Evolutionary conservation across 2,888 invertebrate species (phyloP).

Genomic region (Stramonita haemastoma): DNA sequence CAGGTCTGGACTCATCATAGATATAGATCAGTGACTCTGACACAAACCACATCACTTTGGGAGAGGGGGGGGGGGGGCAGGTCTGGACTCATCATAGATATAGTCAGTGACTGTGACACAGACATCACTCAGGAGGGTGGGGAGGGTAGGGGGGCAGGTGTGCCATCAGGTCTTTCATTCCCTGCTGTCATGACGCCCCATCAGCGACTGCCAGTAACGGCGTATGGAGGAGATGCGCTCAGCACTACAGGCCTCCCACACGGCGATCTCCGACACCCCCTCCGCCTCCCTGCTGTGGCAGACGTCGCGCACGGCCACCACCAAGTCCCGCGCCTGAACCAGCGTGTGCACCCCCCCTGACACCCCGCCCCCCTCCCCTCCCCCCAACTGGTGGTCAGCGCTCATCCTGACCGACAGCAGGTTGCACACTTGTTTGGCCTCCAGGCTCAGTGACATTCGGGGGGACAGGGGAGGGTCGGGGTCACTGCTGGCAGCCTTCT

Average conservation of each 20-base stretch:
- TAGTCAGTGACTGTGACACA: no score
- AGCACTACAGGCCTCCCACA: conserved; percentile 34
- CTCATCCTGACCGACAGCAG: conserved; percentile 25
- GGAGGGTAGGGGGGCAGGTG: no score
- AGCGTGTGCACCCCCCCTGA: conserved; percentile 32
- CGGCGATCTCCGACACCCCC: conserved; percentile 17
- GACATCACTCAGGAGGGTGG: no score
- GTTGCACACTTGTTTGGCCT: conserved; percentile 26
- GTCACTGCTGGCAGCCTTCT: neutral
- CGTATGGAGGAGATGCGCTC: conserved; percentile 19
- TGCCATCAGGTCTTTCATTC: neutral
- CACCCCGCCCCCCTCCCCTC: neutral
- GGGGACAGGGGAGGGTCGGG: neutral
- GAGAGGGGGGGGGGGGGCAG: no score
- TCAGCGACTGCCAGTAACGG: conserved; percentile 29
- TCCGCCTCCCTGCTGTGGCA: neutral
- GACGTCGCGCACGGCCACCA: conserved; percentile 33
- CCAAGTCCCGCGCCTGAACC: conserved; percentile 31
- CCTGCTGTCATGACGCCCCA: neutral
- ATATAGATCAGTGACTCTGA: no score
- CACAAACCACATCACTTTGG: no score
- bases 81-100: no score
- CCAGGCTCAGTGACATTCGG: conserved; percentile 11
- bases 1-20: no score
- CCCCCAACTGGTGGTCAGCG: neutral